Evolutionary conservation across 1,140 invertebrate genomes (phyloP), one percentile per base, ranked within the genome.

Genomic region (Wiebesia pumilae): DNA sequence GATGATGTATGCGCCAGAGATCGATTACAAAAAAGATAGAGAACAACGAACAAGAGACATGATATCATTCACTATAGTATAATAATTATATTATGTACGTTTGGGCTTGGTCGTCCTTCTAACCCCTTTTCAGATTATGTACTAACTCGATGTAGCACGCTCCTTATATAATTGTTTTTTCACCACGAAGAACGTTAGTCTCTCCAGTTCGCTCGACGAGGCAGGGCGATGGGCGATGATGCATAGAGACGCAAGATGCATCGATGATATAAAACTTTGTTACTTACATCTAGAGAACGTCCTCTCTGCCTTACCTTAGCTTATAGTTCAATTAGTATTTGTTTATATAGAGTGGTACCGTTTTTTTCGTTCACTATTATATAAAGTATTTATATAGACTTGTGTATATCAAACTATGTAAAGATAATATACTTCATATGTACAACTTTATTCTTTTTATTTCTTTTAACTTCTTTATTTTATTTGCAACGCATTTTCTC

Each of bases 371-470:
- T 87, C 77, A 90, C 90, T 91, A 92, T 91, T 88, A 92, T 92
- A 92, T 93, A 92, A 93, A 93, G 92, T 93, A 92, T 92, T 92
- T 93, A 91, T 92, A 91, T 91, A 91, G 90, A 93, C 89, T 92
- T 92, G 91, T 89, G 90, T 92, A 92, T 93, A 93, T 93, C 91
- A 94, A 94, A 93, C 92, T 93, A 93, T 91, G 85, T 90, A 89
- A 90, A 91, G 87, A 91, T 90, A 90, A 92, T 87, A 89, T 88
- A 89, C 89, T 90, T 90, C 87, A 89, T 94, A 94, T 94, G 90
- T 94, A 94, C 93, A 94, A 89, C 88, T 90, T 87, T 88, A 90
- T 89, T 89, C 87, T 90, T 87, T 54, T 89, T 88, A 85, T 83
- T 87, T 79, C 79, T 82, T 82, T 78, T 47, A 85, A 87, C 83